Evolutionary conservation across 1,140 invertebrate species (phyloP).

Genomic region (Carposina sasakii): DNA sequence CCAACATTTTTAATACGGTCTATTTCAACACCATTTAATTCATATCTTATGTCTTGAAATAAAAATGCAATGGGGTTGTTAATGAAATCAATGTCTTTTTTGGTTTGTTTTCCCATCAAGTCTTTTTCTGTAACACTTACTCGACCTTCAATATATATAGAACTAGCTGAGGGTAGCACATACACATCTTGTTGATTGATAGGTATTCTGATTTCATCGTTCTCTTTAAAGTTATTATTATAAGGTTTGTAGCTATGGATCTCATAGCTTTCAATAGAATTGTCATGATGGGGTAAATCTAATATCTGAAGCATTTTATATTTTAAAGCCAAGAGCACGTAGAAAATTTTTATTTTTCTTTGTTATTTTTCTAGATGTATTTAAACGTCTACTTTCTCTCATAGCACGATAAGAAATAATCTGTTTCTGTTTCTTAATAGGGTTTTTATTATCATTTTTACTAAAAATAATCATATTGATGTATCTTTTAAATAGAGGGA

Average conservation of each 20-base stretch:
- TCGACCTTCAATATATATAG: conserved; percentile 37
- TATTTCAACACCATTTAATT: conserved; percentile 58
- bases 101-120: not conserved
- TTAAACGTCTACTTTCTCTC: not conserved
- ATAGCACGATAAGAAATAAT: not conserved
- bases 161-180: conserved; percentile 37
- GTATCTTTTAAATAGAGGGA: too few relatives aligned
- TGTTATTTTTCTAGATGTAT: not conserved
- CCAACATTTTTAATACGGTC: conserved; percentile 55
- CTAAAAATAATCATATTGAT: conserved; percentile 3
- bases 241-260: conserved; percentile 6
- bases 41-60: conserved; percentile 65
- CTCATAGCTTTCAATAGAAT: conserved; percentile 3
- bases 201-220: conserved; percentile 26
- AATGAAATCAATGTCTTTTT: conserved; percentile 28
- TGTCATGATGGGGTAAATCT: not conserved
- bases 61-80: conserved; percentile 54
- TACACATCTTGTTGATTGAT: conserved; percentile 46
- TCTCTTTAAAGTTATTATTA: conserved; percentile 2
- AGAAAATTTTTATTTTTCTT: conserved; percentile 6
- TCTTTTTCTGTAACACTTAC: not conserved
- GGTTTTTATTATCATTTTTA: not conserved
- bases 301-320: not conserved
- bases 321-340: not conserved
- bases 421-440: not conserved